Evolutionary conservation across 2,113 vertebrate species (phyloP).

Genomic region (Oceanodroma tethys): DNA sequence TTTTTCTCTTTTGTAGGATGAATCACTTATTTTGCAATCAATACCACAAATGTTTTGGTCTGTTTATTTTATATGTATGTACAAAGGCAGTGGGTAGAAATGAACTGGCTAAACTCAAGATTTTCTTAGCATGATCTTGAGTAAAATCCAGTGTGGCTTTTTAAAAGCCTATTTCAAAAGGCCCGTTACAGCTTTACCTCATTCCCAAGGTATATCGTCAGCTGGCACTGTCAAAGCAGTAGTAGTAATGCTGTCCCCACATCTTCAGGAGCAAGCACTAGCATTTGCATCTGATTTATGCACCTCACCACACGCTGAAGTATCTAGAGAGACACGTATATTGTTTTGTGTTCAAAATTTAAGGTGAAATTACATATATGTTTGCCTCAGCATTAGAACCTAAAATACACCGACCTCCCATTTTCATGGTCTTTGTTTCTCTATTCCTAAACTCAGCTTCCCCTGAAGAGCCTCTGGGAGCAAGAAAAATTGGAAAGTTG

Average conservation of each 20-base stretch:
- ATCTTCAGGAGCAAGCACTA: background rate
- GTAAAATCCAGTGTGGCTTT: background rate
- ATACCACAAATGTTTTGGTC: background rate
- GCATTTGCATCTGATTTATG: background rate
- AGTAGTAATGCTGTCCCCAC: background rate
- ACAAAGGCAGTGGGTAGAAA: background rate
- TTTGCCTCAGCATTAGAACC: background rate
- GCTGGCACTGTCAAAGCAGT: background rate
- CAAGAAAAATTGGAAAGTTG: conserved; percentile 49
- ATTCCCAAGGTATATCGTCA: background rate
- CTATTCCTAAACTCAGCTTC: background rate
- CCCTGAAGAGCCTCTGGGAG: conserved; percentile 39
- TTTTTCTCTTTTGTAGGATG: background rate
- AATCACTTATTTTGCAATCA: background rate
- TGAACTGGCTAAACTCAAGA: background rate
- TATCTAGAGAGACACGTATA: background rate
- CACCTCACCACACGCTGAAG: background rate
- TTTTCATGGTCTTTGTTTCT: conserved; percentile 13
- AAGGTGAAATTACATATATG: background rate
- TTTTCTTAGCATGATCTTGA: background rate
- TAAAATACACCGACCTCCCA: background rate
- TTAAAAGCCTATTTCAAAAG: background rate
- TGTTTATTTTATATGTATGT: background rate
- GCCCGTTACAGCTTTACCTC: background rate
- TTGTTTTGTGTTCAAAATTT: background rate